These are phyloP conservation scores for Microtus oregoni DNA, from an alignment of 2,113 vertebrate genomes.

Conservation along the genomic window DNA sequence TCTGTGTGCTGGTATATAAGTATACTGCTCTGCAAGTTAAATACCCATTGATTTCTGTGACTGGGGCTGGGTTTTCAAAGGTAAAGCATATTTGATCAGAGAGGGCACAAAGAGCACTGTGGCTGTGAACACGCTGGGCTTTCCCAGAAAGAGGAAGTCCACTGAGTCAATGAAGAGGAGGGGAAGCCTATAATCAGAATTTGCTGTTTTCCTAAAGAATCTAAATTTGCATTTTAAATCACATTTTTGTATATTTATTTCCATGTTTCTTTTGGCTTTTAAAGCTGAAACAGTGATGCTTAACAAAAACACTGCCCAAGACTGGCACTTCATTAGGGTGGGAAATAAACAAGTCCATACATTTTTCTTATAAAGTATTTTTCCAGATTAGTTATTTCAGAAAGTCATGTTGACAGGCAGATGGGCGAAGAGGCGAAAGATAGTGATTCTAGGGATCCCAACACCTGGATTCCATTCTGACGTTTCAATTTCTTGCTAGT, in stretches of 20 bases:
- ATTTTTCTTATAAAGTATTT: constrained; percentile 77
- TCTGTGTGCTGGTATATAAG: background rate
- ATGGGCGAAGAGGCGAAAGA: constrained; percentile 58
- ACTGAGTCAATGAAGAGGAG: constrained; percentile 25
- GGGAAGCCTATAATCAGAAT: constrained; percentile 68
- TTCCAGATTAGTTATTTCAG: constrained; percentile 75
- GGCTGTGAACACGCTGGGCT: constrained; percentile 59
- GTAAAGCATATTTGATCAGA: constrained; percentile 74
- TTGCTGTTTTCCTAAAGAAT: constrained; percentile 60
- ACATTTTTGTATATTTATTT: constrained; percentile 76
- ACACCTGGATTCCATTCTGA: constrained; percentile 72
- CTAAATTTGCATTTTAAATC: constrained; percentile 88
- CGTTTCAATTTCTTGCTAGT: constrained; percentile 60
- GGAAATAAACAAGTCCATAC: background rate
- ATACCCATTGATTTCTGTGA: background rate
- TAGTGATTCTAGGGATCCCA: constrained; percentile 75
- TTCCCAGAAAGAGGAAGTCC: constrained; percentile 73
- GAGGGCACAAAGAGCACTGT: constrained; percentile 78
- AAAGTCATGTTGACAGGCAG: constrained; percentile 67
- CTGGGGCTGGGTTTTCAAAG: background rate
- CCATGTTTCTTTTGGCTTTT: constrained; percentile 80
- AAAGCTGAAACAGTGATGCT: constrained; percentile 78
- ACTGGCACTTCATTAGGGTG: constrained; percentile 63
- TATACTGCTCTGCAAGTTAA: background rate
- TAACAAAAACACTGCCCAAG: constrained; percentile 68